These are phyloP conservation scores for Lasiommata megera DNA, from an alignment of 2,888 invertebrate species.

Conservation along the genomic window DNA sequence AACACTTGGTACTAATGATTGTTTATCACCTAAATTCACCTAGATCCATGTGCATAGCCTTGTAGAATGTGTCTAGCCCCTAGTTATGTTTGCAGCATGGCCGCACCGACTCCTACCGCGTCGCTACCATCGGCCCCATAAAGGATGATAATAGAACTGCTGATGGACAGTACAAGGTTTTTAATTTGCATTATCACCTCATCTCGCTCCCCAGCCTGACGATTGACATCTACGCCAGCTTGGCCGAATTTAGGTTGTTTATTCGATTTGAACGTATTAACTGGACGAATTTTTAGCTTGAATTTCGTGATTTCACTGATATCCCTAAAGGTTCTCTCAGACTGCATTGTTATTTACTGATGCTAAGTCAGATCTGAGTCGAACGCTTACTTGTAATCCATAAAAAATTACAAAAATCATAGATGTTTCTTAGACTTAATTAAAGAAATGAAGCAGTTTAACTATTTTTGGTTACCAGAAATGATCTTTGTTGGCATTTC, in stretches of 20 bases:
- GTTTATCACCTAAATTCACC: conserved; percentile 46
- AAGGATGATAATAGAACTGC: conserved; percentile 98
- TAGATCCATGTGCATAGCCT: conserved; percentile 66
- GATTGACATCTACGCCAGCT: conserved; percentile 29
- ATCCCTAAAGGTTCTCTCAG: no score
- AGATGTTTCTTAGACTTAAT: no score
- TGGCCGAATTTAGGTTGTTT: no score
- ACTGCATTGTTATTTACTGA: no score
- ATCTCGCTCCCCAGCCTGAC: conserved; percentile 32
- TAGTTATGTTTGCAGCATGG: conserved; percentile 90
- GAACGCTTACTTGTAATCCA: not conserved
- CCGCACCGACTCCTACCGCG: conserved; percentile 98
- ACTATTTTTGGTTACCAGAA: no score
- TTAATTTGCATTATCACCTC: conserved; percentile 71
- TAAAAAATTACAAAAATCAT: no score
- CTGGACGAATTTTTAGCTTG: no score
- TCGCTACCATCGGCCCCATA: conserved; percentile 95
- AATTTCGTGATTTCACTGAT: no score
- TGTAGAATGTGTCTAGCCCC: conserved; percentile 79
- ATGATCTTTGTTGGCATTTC: no score
- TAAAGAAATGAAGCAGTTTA: no score
- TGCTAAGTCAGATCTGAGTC: not conserved
- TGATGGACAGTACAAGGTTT: conserved; percentile 95
- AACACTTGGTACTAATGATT: conserved; percentile 48
- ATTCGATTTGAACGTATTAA: no score